Evolutionary conservation across 2,797 vertebrate species (phyloP).

Genomic region (Lophotriccus pileatus): DNA sequence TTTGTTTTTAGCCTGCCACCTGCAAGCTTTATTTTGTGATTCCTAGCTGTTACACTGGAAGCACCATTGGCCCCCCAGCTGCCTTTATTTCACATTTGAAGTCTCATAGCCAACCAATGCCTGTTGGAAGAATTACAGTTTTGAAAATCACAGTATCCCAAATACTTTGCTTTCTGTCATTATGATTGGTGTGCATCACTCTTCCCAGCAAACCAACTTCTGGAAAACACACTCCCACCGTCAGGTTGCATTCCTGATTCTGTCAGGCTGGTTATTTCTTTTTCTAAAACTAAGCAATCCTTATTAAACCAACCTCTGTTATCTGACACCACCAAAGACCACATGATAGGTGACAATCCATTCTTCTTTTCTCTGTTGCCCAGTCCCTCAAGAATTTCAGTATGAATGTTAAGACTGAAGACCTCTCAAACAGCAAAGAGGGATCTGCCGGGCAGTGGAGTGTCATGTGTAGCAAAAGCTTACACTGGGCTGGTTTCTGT

Average conservation of each 20-base stretch:
- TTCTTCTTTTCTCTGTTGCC: neutral
- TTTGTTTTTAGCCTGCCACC: constrained; percentile 1
- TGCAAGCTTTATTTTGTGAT: neutral
- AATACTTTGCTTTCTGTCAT: neutral
- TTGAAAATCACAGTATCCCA: neutral
- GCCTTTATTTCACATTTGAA: neutral
- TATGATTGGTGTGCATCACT: neutral
- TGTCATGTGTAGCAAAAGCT: neutral
- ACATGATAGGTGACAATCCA: neutral
- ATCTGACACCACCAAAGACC: neutral
- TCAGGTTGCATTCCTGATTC: neutral
- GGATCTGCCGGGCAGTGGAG: neutral
- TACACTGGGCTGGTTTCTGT: neutral
- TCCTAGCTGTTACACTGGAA: neutral
- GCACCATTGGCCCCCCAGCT: neutral
- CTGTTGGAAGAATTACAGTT: neutral
- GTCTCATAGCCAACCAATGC: neutral
- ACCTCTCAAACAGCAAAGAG: neutral
- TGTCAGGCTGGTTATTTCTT: neutral
- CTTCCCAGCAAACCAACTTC: neutral
- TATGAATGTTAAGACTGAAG: neutral
- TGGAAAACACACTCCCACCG: neutral
- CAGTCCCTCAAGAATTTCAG: neutral
- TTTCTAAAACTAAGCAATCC: neutral
- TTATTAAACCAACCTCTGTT: neutral